These are phyloP conservation scores for Tortrix viridana DNA, from an alignment of 2,888 invertebrate species.

Conservation along the genomic window DNA sequence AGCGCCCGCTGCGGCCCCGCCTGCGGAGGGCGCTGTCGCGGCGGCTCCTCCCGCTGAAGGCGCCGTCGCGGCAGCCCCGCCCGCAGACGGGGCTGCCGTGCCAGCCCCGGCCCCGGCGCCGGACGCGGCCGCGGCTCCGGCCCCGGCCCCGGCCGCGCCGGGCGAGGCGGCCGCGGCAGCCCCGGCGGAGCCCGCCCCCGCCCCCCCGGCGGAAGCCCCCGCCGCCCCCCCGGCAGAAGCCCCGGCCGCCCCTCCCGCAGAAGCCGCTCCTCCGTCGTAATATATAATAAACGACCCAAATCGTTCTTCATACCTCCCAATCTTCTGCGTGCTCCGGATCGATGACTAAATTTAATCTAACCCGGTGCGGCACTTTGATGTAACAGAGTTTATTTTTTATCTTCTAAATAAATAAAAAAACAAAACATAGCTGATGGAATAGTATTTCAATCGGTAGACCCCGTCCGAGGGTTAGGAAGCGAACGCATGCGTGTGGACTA, in stretches of 20 bases:
- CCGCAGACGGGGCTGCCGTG: slow-evolving; percentile 45
- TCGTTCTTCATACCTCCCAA: slow-evolving; percentile 4
- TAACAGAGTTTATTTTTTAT: slow-evolving; percentile 54
- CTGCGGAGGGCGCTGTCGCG: slow-evolving; percentile 53
- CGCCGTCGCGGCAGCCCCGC: slow-evolving; percentile 50
- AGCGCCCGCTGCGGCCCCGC: slow-evolving; percentile 52
- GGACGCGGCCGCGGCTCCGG: slow-evolving; percentile 26
- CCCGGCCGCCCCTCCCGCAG: slow-evolving; percentile 30
- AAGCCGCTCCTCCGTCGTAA: slow-evolving; percentile 26
- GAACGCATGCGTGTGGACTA: slow-evolving; percentile 58
- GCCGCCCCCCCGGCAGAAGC: slow-evolving; percentile 45
- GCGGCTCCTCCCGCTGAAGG: slow-evolving; percentile 49
- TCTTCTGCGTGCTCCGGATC: slow-evolving; percentile 17
- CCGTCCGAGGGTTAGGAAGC: slow-evolving; percentile 14
- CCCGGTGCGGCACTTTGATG: slow-evolving; percentile 13
- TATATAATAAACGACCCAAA: slow-evolving; percentile 34
- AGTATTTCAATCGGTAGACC: slow-evolving; percentile 49
- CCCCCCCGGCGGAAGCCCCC: slow-evolving; percentile 46
- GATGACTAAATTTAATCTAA: slow-evolving; percentile 7
- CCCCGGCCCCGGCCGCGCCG: slow-evolving; percentile 44
- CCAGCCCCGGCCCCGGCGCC: slow-evolving; percentile 39
- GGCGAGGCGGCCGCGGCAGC: slow-evolving; percentile 46
- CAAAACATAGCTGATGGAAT: slow-evolving; percentile 80
- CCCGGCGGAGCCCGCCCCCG: slow-evolving; percentile 28
- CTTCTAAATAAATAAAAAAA: slow-evolving; percentile 58